These are phyloP conservation scores for Cephus rjabovi DNA, from an alignment of 2,888 invertebrate genomes.

Conservation along the genomic window DNA sequence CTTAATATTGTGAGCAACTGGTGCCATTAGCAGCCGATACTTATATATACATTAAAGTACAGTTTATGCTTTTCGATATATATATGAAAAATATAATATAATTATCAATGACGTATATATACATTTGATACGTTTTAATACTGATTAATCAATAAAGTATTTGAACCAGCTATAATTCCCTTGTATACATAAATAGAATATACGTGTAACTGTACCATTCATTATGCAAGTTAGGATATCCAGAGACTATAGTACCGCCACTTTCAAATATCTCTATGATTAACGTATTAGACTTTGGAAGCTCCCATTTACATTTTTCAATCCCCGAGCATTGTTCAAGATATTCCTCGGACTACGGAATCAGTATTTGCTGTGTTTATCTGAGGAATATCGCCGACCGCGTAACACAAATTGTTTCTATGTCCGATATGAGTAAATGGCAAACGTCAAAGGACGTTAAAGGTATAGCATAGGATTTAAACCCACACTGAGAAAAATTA, in stretches of 20 bases:
- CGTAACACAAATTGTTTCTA: neutral
- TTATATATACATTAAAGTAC: neutral
- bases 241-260: neutral
- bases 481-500: too few relatives aligned
- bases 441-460: neutral
- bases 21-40: neutral
- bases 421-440: neutral
- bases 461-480: neutral
- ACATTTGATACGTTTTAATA: neutral
- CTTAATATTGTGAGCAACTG: neutral
- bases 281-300: neutral
- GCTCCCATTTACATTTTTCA: neutral
- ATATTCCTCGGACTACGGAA: neutral
- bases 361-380: neutral
- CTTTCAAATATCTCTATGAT: neutral
- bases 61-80: neutral
- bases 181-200: neutral
- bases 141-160: neutral
- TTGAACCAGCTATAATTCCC: neutral
- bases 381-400: neutral
- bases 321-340: neutral
- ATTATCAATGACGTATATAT: neutral
- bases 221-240: neutral
- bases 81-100: neutral
- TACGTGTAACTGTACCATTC: neutral